Evolutionary conservation across 1,140 invertebrate species (phyloP).

Genomic region (Drosophila willistoni): DNA sequence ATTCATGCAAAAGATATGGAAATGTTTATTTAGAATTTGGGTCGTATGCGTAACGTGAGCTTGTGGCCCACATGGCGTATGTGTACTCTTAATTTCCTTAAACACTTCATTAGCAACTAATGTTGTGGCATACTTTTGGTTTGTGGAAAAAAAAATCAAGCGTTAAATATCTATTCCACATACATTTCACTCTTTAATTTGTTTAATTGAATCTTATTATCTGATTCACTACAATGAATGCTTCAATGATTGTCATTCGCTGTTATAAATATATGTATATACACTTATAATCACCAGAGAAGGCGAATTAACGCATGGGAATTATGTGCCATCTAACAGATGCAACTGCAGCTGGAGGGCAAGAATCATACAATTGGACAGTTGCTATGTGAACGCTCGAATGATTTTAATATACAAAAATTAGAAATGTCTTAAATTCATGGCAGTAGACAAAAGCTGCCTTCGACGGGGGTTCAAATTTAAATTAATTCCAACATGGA

Average conservation of each 20-base stretch:
- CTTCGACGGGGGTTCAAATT: not conserved
- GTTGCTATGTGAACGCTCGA: not conserved
- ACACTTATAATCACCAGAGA: slow-evolving; percentile 10
- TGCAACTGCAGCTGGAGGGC: slow-evolving; percentile 9
- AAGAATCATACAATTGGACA: slow-evolving; percentile 7
- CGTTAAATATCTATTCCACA: slow-evolving; percentile 7
- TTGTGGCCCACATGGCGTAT: slow-evolving; percentile 43
- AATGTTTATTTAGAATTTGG: slow-evolving; percentile 73
- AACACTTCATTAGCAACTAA: slow-evolving; percentile 63
- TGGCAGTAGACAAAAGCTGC: not conserved
- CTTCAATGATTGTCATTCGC: slow-evolving; percentile 43
- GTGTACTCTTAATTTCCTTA: slow-evolving; percentile 47
- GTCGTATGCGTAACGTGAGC: slow-evolving; percentile 51
- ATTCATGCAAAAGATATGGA: slow-evolving; percentile 63
- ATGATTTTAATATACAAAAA: not conserved
- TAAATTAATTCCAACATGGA: no score
- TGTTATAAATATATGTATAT: not conserved
- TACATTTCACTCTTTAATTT: slow-evolving; percentile 24
- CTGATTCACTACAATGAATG: slow-evolving; percentile 49
- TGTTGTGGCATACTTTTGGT: slow-evolving; percentile 20
- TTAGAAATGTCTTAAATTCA: not conserved
- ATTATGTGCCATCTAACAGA: slow-evolving; percentile 1
- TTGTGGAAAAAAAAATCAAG: not conserved
- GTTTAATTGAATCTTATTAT: slow-evolving; percentile 31
- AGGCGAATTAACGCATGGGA: not conserved